A percentile compares a stretch with the other conserved stretches of the same genome.
These are phyloP conservation scores for Megathymus violae DNA, from an alignment of 1,140 invertebrate species.

Conservation along the genomic window DNA sequence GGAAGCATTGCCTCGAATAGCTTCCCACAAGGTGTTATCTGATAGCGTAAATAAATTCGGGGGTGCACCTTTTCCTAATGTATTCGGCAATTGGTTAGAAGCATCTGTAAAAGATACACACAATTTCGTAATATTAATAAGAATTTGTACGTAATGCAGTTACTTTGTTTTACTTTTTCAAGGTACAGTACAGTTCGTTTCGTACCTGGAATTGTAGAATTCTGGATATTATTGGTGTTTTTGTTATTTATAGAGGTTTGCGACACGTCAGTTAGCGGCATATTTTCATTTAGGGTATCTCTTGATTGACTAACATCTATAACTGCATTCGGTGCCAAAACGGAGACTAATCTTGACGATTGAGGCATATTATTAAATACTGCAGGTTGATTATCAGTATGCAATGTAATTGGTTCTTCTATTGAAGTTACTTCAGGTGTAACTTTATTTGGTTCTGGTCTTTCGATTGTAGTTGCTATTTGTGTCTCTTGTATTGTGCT, in stretches of 20 bases:
- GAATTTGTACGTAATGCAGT: not conserved
- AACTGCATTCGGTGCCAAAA: not conserved
- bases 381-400: not conserved
- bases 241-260: not conserved
- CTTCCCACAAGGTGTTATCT: conserved; percentile 48
- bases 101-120: conserved; percentile 33
- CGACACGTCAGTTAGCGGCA: not conserved
- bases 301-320: not conserved
- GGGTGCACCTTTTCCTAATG: not conserved
- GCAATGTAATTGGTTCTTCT: too few species aligned
- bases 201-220: conserved; percentile 2
- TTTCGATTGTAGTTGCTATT: not conserved
- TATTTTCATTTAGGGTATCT: not conserved
- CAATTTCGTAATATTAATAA: too few species aligned
- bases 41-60: conserved; percentile 43
- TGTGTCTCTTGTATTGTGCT: not conserved
- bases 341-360: not conserved
- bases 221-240: not conserved
- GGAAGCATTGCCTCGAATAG: conserved; percentile 17
- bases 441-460: not conserved
- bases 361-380: not conserved
- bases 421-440: too few species aligned
- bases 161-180: too few species aligned
- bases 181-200: too few species aligned
- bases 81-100: conserved; percentile 8